Conservation (phyloP, 2,888 invertebrate species). For the Lissonota sp. region DNA sequence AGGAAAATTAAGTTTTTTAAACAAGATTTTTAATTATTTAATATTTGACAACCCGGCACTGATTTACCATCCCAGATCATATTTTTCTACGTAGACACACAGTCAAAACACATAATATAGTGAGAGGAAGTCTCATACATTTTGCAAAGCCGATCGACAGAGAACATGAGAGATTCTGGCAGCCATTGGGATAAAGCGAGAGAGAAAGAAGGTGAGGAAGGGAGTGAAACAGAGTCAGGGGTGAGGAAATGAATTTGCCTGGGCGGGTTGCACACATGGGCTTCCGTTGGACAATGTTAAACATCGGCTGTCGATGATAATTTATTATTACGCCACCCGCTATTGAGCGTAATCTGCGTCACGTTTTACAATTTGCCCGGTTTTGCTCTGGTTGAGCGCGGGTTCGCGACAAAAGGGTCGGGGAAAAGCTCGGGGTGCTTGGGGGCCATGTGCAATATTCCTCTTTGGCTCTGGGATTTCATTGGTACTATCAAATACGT, state of each 20-base stretch:
- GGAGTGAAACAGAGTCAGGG: conserved; percentile 10
- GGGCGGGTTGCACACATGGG: conserved; percentile 44
- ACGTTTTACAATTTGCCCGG: conserved; percentile 79
- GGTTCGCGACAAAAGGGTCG: conserved; percentile 23
- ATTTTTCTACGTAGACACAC: not conserved
- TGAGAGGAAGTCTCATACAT: conserved; percentile 27
- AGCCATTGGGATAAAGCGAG: conserved; percentile 7
- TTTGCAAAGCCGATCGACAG: conserved; percentile 11
- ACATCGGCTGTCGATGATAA: conserved; percentile 79
- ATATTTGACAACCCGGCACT: too few relatives aligned
- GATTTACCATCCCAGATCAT: too few relatives aligned
- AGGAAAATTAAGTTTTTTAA: too few relatives aligned
- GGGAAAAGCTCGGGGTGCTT: conserved; percentile 37
- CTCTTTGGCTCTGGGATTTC: conserved; percentile 8
- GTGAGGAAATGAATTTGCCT: conserved; percentile 60
- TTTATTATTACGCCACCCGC: conserved; percentile 78
- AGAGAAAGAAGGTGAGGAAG: conserved; percentile 18
- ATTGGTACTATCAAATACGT: not conserved
- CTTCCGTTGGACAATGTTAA: conserved; percentile 71
- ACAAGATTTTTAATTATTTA: too few relatives aligned
- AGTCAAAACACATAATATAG: conserved; percentile 3
- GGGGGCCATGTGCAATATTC: conserved; percentile 44
- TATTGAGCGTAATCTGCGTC: conserved; percentile 78
- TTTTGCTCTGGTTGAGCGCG: conserved; percentile 47
- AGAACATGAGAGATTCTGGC: conserved; percentile 28